Percentiles rank a stretch among this genome's conserved stretches.
phyloP scores from a whole-genome alignment of 2,888 invertebrate genomes.

The Meliscaeva auricollis region DNA sequence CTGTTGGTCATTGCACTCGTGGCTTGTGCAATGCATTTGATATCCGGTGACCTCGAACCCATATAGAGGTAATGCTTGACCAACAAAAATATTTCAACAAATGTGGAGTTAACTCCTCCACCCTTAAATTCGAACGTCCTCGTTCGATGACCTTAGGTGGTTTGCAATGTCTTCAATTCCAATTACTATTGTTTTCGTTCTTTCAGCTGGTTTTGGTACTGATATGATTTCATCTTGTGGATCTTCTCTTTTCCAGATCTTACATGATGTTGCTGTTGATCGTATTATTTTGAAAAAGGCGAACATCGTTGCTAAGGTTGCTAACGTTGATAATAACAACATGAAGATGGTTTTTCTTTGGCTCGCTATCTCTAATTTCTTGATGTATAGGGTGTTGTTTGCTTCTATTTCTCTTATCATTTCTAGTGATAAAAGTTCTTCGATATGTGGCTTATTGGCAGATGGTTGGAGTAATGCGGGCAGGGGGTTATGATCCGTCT shows the following conservation, averaged over 20 bases:
- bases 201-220: background rate
- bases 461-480: background rate
- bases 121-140: background rate
- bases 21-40: too few relatives aligned
- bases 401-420: slow-evolving; percentile 1
- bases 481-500: background rate
- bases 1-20: too few relatives aligned
- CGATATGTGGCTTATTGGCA: background rate
- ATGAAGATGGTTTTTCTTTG: background rate
- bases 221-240: background rate
- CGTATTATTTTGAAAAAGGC: too few relatives aligned
- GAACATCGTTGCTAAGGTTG: background rate
- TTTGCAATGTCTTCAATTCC: background rate
- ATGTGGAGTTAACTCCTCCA: background rate
- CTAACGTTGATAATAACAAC: background rate
- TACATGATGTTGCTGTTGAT: too few relatives aligned
- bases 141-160: background rate
- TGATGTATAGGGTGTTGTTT: background rate
- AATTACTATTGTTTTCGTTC: background rate
- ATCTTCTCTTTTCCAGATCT: background rate
- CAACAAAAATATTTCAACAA: too few relatives aligned
- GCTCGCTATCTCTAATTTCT: background rate
- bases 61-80: too few relatives aligned
- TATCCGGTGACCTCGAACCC: too few relatives aligned
- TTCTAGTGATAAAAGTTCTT: background rate